Evolutionary conservation across 2,113 vertebrate species (phyloP).

Genomic region (Bungarus multicinctus): DNA sequence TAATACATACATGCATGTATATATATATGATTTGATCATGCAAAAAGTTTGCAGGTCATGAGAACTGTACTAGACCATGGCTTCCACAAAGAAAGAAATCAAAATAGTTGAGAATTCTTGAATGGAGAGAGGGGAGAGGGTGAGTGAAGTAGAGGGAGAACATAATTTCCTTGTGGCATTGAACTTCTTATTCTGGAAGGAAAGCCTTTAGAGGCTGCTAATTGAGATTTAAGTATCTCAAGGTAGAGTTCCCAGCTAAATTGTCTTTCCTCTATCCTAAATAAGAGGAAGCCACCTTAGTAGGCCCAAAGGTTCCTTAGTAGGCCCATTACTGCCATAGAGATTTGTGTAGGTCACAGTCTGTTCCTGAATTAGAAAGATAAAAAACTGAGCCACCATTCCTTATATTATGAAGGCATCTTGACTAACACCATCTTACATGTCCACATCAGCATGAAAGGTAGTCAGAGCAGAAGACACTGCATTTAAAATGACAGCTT

Average conservation of each 20-base stretch:
- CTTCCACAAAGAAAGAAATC: neutral
- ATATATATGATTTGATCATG: neutral
- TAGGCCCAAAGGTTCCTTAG: neutral
- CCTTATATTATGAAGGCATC: neutral
- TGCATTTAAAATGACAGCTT: neutral
- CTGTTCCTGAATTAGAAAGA: neutral
- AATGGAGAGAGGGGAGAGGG: neutral
- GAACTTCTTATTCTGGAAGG: neutral
- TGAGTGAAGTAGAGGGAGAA: neutral
- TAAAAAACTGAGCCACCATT: neutral
- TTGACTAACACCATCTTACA: neutral
- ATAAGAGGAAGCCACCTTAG: neutral
- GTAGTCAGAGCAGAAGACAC: neutral
- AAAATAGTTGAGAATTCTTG: neutral
- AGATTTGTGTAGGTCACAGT: neutral
- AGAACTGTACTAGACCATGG: neutral
- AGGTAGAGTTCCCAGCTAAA: neutral
- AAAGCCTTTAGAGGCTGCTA: neutral
- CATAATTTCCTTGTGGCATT: neutral
- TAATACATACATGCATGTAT: neutral
- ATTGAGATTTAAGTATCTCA: neutral
- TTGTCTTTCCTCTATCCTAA: neutral
- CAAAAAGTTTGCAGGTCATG: conserved; percentile 38
- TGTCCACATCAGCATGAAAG: neutral
- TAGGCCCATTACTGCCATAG: neutral